phyloP scores from a whole-genome alignment of 2,797 vertebrate species.

The Anguilla marmorata region DNA sequence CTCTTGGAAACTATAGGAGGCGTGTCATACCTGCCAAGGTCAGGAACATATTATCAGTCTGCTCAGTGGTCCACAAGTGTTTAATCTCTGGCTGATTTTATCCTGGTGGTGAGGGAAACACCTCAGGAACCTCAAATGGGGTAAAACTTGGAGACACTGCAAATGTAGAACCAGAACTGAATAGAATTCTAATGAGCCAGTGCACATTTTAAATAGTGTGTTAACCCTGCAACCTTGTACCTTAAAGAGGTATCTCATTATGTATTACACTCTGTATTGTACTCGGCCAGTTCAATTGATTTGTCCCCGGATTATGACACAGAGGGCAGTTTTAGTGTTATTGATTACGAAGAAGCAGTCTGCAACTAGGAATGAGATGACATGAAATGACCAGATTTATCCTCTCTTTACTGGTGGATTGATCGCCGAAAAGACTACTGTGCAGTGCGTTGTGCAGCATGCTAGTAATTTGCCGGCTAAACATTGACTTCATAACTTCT shows the following conservation, averaged over 20 bases:
- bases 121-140: background rate
- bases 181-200: background rate
- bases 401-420: background rate
- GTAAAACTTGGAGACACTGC: background rate
- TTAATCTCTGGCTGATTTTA: background rate
- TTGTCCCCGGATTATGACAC: background rate
- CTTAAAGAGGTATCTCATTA: background rate
- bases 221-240: background rate
- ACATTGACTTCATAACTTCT: conserved; percentile 2
- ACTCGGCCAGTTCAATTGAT: background rate
- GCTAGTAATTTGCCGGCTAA: background rate
- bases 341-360: background rate
- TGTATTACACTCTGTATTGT: background rate
- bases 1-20: background rate
- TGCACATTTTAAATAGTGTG: background rate
- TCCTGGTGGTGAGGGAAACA: background rate
- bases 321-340: background rate
- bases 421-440: background rate
- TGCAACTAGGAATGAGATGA: background rate
- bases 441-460: background rate
- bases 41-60: background rate
- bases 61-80: background rate
- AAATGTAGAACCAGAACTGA: background rate
- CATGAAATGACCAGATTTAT: background rate
- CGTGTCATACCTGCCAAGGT: background rate